Conservation (phyloP, 2,113 vertebrate genomes). For the Xenopus borealis region DNA sequence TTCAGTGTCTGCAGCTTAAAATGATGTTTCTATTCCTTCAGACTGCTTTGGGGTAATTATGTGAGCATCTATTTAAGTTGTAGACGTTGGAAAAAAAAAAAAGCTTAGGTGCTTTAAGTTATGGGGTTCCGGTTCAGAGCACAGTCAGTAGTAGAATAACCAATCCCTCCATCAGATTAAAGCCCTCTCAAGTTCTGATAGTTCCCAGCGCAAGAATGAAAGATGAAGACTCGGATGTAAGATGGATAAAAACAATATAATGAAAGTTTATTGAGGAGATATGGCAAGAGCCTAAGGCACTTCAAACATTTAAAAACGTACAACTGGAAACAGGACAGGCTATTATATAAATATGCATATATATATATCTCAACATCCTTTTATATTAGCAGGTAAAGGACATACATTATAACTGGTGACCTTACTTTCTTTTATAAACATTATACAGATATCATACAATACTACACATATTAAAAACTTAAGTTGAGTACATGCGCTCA, state of each 20-base stretch:
- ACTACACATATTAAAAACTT: conserved; percentile 70
- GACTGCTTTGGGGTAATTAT: too few species aligned
- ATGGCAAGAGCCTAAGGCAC: conserved; percentile 87
- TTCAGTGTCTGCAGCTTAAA: too few species aligned
- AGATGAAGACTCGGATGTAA: neutral
- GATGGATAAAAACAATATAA: conserved; percentile 53
- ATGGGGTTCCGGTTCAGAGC: too few species aligned
- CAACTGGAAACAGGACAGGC: conserved; percentile 61
- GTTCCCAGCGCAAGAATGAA: neutral
- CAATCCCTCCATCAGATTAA: too few species aligned
- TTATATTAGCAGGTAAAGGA: conserved; percentile 52
- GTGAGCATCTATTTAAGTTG: too few species aligned
- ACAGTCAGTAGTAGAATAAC: too few species aligned
- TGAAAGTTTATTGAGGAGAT: conserved; percentile 85
- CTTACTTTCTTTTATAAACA: conserved; percentile 54
- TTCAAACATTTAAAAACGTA: conserved; percentile 78
- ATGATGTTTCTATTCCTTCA: too few species aligned
- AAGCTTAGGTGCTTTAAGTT: too few species aligned
- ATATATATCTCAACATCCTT: conserved; percentile 47
- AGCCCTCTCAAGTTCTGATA: neutral
- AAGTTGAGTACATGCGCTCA: conserved; percentile 71
- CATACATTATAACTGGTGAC: conserved; percentile 52
- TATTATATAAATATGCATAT: conserved; percentile 63
- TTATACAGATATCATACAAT: conserved; percentile 59
- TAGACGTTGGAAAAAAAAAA: too few species aligned